Evolutionary conservation across 2,113 vertebrate species (phyloP).

Genomic region (Diglossa brunneiventris): DNA sequence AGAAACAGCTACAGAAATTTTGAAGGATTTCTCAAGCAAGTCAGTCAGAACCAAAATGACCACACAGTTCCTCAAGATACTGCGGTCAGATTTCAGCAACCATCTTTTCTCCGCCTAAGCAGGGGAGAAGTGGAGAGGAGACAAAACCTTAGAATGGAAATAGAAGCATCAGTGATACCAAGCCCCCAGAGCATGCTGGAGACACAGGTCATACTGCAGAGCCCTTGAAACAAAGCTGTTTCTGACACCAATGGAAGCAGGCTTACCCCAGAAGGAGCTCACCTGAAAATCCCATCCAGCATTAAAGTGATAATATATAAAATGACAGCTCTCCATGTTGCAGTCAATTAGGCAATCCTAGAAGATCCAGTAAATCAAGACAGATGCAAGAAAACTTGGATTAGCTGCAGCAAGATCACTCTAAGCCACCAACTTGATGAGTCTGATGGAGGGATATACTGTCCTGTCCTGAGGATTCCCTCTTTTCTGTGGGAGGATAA

Average conservation of each 20-base stretch:
- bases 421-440: background rate
- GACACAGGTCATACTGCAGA: background rate
- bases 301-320: background rate
- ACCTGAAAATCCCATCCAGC: background rate
- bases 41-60: background rate
- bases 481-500: background rate
- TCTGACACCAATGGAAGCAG: background rate
- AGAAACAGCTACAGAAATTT: background rate
- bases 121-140: background rate
- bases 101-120: background rate
- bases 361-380: background rate
- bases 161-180: background rate
- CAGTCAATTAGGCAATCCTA: background rate
- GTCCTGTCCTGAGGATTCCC: background rate
- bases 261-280: background rate
- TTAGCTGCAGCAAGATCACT: background rate
- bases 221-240: fast-evolving
- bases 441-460: background rate
- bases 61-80: background rate
- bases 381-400: background rate
- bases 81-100: background rate
- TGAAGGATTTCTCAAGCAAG: background rate
- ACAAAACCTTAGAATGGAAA: background rate
- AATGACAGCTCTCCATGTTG: background rate
- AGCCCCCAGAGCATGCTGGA: background rate